These are phyloP conservation scores for Deroptyus accipitrinus DNA, from an alignment of 2,113 vertebrate genomes.

Conservation along the genomic window DNA sequence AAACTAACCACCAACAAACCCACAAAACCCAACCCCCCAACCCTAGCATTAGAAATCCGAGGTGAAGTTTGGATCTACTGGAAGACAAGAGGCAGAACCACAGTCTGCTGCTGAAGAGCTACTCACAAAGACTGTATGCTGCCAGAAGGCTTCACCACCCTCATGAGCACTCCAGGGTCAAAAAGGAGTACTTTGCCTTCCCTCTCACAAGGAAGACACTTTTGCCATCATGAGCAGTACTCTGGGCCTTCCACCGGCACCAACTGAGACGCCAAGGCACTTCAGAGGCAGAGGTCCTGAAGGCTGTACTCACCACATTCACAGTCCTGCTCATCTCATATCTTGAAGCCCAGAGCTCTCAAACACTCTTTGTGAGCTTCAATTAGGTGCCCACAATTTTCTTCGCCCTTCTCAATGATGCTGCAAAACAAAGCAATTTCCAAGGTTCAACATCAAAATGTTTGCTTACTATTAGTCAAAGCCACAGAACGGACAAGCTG, in stretches of 20 bases:
- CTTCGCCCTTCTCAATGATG: conserved; percentile 97
- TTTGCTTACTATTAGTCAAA: not conserved
- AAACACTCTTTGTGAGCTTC: conserved; percentile 98
- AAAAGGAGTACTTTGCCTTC: not conserved
- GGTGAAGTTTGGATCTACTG: not conserved
- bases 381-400: conserved; percentile 86
- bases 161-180: not conserved
- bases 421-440: conserved; percentile 71
- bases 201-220: not conserved
- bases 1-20: not conserved
- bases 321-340: conserved; percentile 69
- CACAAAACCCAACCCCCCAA: not conserved
- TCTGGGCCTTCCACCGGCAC: not conserved
- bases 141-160: not conserved
- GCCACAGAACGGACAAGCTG: not conserved
- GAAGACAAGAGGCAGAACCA: not conserved
- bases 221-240: not conserved
- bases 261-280: not conserved
- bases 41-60: not conserved
- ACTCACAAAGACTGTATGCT: not conserved
- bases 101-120: not conserved
- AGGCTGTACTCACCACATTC: conserved; percentile 22
- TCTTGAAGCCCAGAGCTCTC: conserved; percentile 95
- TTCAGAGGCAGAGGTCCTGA: not conserved
- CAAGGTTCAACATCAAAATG: not conserved